Evolutionary conservation across 2,888 invertebrate genomes (phyloP), one percentile per base, ranked within the genome.

Genomic region (Erannis defoliaria): DNA sequence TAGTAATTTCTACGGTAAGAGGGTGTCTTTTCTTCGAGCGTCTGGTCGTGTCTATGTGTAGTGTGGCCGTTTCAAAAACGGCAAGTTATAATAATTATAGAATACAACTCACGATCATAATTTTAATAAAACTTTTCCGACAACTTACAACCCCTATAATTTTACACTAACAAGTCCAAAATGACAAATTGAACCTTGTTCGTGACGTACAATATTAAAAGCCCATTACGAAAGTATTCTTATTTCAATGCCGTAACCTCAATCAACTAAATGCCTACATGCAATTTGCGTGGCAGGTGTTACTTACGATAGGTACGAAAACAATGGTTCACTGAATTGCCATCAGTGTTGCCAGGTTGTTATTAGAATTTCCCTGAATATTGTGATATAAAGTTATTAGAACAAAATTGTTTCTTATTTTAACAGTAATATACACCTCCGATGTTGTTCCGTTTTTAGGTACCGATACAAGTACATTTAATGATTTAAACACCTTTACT

Each of bases 241-340:
- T 74, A 64, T 73, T 72, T 84, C 87, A 88, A 89, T 88, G 87
- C 76, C 85, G 82, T 73, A 75, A 77, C 67, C 72, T 73, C 75
- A 80, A 77, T 80, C 70, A 76, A 76, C 73, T 72, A 74, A 73
- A 77, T 76, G 73, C 76, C 66, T 74, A 76, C 75, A 70, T 75
- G 75, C 78, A 77, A 76, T 82, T 81, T 80, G 79, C 75, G 74
- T 81, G 78, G 78, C 76, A 80, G 78, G 78, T 82, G 77, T 80
- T 65, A 67, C 64, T 70, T 62, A 71, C 45, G 67, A 66, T 45
- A 61, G n/a, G 55, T 45, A 61, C n/a, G 49, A 58, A 54, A 66
- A 65, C 68, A 64, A 64, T 66, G 56, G 38, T 12, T 16, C 43
- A 59, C 65, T 50, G 55, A 51, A 48, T 57, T 64, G 46, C 43